These are phyloP conservation scores for Hirtodrosophila cameraria DNA, from an alignment of 2,888 invertebrate species.

Conservation along the genomic window DNA sequence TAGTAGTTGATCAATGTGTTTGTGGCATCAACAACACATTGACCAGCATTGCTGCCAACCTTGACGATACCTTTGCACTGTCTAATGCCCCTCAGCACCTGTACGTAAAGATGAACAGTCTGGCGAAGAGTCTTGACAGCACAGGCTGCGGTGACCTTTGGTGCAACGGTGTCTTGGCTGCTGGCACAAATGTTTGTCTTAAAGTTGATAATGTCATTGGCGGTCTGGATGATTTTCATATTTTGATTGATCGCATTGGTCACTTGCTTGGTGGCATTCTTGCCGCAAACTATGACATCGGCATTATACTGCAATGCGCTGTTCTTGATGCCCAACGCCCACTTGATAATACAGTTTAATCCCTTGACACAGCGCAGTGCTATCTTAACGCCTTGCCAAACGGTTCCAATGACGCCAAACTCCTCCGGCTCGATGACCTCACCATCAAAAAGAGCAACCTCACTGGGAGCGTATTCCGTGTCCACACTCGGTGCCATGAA, in stretches of 20 bases:
- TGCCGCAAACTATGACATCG: conserved; percentile 56
- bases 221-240: conserved; percentile 49
- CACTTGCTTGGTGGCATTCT: conserved; percentile 51
- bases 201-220: conserved; percentile 54
- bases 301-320: conserved; percentile 52
- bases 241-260: conserved; percentile 62
- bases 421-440: conserved; percentile 21
- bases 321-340: conserved; percentile 55
- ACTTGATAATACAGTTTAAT: conserved; percentile 68
- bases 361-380: conserved; percentile 67
- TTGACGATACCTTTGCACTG: conserved; percentile 61
- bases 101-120: conserved; percentile 41
- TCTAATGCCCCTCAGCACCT: conserved; percentile 33
- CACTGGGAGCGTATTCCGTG: conserved; percentile 11
- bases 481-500: conserved; percentile 9
- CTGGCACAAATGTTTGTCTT: conserved; percentile 55
- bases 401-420: conserved; percentile 10
- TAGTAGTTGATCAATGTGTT: conserved; percentile 51
- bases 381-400: conserved; percentile 35
- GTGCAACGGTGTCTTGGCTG: conserved; percentile 2
- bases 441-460: conserved; percentile 18
- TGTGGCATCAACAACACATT: conserved; percentile 48
- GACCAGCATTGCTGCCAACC: conserved; percentile 56
- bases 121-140: conserved; percentile 41
- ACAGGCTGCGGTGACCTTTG: conserved; percentile 44